Evolutionary conservation across 1,140 invertebrate species (phyloP), one percentile per base, ranked within the genome.

Genomic region (Yoshiicerus persimilis): DNA sequence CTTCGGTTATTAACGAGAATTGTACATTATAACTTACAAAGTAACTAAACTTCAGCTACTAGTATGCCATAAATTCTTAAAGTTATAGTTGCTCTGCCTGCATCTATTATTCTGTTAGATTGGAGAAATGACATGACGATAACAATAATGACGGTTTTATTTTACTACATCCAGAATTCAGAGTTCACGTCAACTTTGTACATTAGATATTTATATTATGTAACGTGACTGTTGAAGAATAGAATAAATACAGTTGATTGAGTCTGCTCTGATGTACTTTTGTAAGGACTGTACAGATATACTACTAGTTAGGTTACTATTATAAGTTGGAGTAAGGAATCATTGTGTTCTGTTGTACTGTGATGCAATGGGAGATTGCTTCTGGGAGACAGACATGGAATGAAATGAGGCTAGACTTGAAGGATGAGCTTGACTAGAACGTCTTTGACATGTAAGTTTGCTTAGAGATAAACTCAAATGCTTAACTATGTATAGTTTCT

Each of bases 381-480:
- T 27, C 66, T 70, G 66, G 25, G 27, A 80, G 34, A 32, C 75
- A 80, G 75, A 80, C 75, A 80, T 80, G 34, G 32, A 80, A 80
- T 80, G 75, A 80, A 80, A 80, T 80, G 75, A 80, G 75, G 75
- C 75, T 80, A 80, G 34, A 80, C 75, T 80, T 80, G 75, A 80
- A 80, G 75, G 75, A 80, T 80, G 75, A 38, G 75, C 75, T 80
- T 80, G 75, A 80, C 34, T 80, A 38, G 27, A 80, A 80, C 75
- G 32, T 36, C 75, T 80, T 80, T 80, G 34, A 38, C 75, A 80
- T 80, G 70, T 77, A 77, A 16, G 11, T 30, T 77, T 77, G 20
- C 34, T 80, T 34, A 80, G 16, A 80, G 75, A 80, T 80, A 80
- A 80, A 80, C 70, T 36, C 34, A 75, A 75, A 32, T 11, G 0